Base-by-base conservation (phyloP, 2,888 invertebrate genomes). In the Congeria kusceri region DNA sequence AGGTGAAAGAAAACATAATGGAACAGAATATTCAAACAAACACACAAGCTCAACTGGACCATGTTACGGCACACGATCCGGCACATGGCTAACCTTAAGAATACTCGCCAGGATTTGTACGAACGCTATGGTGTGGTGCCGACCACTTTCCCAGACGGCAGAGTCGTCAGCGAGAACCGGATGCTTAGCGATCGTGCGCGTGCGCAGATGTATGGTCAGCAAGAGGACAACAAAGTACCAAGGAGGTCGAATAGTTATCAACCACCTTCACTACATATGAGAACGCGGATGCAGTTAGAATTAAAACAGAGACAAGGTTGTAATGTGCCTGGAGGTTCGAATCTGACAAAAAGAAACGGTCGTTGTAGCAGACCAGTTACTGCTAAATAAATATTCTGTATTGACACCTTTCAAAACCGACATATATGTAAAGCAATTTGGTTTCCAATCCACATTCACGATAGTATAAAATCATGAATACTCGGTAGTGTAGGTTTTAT, bases 121-220 rank as follows among this genome's bases (percentile, higher is more conserved):
- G 80, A 88, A 64, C 61, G 90, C n/a, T 91, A 91, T 65, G 91
- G 91, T 4, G 70, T 91, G 18, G 67, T 90, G 11, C 90, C 90
- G 3, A 84, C 77, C 0, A 58, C 83, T 0, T 69, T 75, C 28
- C 80, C 77, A 3, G 88, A 91, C 27, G 90, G 90, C 9, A 77
- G 75, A 1, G 68, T 83, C 18, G 85, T 86, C 9, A 86, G 83
- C 75, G 88, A 87, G 57, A 90, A 91, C 77, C 81, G 83, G 13
- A 90, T 90, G 90, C 85, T 89, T 66, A 90, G 90, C 78, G 84
- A 89, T n/a, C 77, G 86, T 11, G 86, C 87, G 13, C 77, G 84
- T n/a, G 71, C 67, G 1, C 67, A 75, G 59, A n/a, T 82, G 13
- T 68, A 74, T 32, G 71, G 71, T 20, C 29, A 59, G 13, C 59